phyloP scores from a whole-genome alignment of 2,797 vertebrate genomes.

The Hyperoplus lanceolatus region DNA sequence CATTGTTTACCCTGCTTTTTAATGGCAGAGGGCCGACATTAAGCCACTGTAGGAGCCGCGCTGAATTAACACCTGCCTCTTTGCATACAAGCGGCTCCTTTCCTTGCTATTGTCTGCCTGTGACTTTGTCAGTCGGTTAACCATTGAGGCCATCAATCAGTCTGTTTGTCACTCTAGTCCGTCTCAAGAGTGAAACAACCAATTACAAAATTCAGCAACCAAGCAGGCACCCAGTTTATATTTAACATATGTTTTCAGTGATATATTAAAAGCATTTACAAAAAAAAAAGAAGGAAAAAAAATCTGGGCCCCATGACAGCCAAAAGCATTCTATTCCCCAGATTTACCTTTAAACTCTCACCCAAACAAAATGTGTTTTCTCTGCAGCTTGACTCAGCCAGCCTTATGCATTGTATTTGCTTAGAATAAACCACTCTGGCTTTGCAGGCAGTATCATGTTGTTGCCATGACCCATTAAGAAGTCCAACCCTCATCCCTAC shows the following conservation, averaged over 20 bases:
- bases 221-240: neutral
- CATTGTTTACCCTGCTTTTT: constrained; percentile 69
- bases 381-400: neutral
- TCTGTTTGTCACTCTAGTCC: neutral
- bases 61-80: constrained; percentile 74
- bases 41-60: constrained; percentile 46
- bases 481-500: neutral
- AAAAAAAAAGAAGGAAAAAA: too few relatives aligned
- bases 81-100: constrained; percentile 50
- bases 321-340: neutral
- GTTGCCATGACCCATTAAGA: neutral
- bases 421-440: neutral
- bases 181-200: neutral
- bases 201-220: constrained; percentile 1
- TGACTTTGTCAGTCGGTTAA: constrained; percentile 59
- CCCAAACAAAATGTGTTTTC: constrained; percentile 2
- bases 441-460: neutral
- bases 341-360: neutral
- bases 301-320: neutral
- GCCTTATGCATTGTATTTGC: neutral
- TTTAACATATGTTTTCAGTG: neutral
- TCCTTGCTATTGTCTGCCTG: constrained; percentile 55
- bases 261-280: too few relatives aligned
- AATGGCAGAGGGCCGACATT: constrained; percentile 59
- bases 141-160: constrained; percentile 53